phyloP scores from a whole-genome alignment of 2,888 invertebrate genomes.

The Gisinianus flammeolus region DNA sequence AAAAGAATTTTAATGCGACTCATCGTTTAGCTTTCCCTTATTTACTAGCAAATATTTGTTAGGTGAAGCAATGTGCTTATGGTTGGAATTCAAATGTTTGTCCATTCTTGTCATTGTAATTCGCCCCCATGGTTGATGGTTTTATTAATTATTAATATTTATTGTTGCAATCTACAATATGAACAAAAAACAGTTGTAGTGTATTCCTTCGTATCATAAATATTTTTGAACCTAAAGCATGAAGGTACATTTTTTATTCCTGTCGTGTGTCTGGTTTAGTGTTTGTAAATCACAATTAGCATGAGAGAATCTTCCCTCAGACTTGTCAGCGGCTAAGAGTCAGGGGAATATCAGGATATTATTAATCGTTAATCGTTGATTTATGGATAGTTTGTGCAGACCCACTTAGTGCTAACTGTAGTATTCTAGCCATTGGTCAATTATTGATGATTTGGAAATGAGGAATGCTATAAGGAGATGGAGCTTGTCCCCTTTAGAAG shows the following conservation, averaged over 20 bases:
- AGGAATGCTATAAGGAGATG: too few relatives aligned
- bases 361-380: neutral
- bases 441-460: too few relatives aligned
- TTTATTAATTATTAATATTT: neutral
- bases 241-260: neutral
- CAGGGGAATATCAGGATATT: neutral
- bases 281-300: neutral
- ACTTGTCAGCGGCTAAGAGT: too few relatives aligned
- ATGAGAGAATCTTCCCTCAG: neutral
- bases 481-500: too few relatives aligned
- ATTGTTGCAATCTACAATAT: neutral
- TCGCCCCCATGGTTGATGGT: neutral
- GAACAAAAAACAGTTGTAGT: neutral
- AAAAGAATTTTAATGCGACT: neutral
- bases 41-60: neutral
- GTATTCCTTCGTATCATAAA: neutral
- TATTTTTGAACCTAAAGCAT: neutral
- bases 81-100: neutral
- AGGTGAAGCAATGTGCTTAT: neutral
- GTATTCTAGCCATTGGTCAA: too few relatives aligned
- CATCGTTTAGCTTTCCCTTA: neutral
- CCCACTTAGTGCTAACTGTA: too few relatives aligned
- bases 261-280: neutral
- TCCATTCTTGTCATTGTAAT: neutral
- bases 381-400: neutral